Base-by-base conservation (phyloP, 2,113 vertebrate species). In the Rhinopomastus cyanomelas region DNA sequence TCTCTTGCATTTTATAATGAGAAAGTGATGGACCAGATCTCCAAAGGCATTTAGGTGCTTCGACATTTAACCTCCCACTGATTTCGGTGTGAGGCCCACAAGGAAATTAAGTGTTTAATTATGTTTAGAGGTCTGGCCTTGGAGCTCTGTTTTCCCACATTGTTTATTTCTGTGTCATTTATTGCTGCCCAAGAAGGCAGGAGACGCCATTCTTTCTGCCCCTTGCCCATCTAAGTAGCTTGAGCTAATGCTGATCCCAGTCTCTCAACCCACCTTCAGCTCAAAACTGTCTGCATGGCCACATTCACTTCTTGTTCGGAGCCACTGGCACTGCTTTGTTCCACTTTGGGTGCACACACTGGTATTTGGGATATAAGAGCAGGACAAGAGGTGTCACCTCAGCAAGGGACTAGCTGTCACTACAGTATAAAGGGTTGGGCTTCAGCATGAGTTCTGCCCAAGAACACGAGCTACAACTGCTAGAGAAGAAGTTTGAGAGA, bases 1-100 rank as follows among this genome's bases (percentile, higher is more conserved):
- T 96, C 95, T 96, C 87, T 90, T 92, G 91, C 71, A 84, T 92
- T 96, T 95, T 94, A 76, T 93, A 96, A 95, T 76, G 89, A 92
- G 92, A 90, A 94, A 82, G 62, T 62, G 87, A 80, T 69, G 59
- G 81, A 62, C 94, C 92, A 96, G 94, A 94, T 89, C 91, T 92
- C 81, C 81, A 85, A 90, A 96, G 91, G 94, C 42, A 96, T 94
- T 94, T 94, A 90, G 92, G 64, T 88, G 36, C 89, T 93, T 90
- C 32, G 32, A 93, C 94, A 88, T 95, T 94, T 95, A 96, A 96
- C 95, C 95, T 94, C 62, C 51, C 42, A 20, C 60, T 77, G 72
- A 86, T 27, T 34, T 81, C 76, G 52, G 72, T 67, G 77, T 77
- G 91, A 89, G 91, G 81, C 77, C 87, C 78, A 18, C 62, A 93